Base-by-base conservation (phyloP, 2,113 vertebrate species). In the Zosterops pallidus region DNA sequence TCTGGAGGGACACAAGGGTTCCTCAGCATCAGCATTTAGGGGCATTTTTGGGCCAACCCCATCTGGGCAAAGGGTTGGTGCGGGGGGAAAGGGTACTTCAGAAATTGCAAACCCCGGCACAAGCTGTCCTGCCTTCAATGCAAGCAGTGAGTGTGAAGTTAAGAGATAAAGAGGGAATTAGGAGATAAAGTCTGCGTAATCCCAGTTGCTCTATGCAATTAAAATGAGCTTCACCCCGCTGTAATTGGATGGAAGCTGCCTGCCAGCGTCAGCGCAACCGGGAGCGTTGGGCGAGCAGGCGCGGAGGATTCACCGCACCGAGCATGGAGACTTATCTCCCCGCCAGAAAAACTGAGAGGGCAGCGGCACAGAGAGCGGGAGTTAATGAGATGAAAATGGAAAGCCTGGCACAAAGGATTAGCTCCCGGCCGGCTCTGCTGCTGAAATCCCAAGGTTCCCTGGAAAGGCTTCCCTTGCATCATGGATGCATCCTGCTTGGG, bases 121-220 rank as follows among this genome's bases (percentile, higher is more conserved):
- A 94, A 94, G 81, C 62, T 82, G 65, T 86, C 93, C 91, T 95
- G 92, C 92, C 95, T 95, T 88, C 90, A 72, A n/a, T 82, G 92
- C 76, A 62, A 86, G 95, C 86, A 24, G 97, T 17, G n/a, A 96
- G 90, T 94, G 95, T 97, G 97, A 97, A 97, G 96, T 95, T 95
- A 95, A 92, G 96, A 97, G 97, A 97, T 97, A 97, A 97, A 97
- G 96, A 95, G 95, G 96, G 95, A 97, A 97, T 97, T 97, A 97
- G 89, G 83, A 92, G 97, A 97, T 97, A 97, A 97, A 94, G 96
- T 96, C 96, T 90, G 86, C 92, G 72, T 97, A 97, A 97, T 97
- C 97, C 97, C 93, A 81, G 93, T 89, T 91, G 95, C 96, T 97
- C 96, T 89, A 89, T 97, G 96, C 96, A 97, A 97, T 97, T 96